Base-by-base conservation (phyloP, 1,140 invertebrate species). In the Ruditapes philippinarum region DNA sequence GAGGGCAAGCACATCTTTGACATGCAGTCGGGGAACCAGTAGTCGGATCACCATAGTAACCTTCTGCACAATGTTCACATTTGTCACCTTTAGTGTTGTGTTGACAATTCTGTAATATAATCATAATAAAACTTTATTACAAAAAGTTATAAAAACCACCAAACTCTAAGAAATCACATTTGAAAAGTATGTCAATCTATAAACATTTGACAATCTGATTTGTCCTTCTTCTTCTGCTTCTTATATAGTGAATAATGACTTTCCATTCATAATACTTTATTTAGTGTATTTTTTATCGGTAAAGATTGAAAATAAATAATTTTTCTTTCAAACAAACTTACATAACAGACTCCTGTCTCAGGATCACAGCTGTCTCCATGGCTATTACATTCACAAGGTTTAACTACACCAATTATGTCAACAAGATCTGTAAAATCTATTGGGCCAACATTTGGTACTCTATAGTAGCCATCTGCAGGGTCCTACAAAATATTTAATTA, bases 331-430 rank as follows among this genome's bases (percentile, higher is more conserved):
- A n/a, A 80, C 33, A 83, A 73, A 84, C 73, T 78, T 92, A 98
- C 97, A 97, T 98, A 89, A 95, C 99, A 99, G 91, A 97, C 94
- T 83, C 98, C 99, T 70, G 98, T 99, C 93, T 99, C 98, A 7
- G 98, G 97, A 93, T 99, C 98, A 96, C 99, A 99, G 91, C 98
- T 98, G 76, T 98, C 97, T 2, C 99, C 98, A 94, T 99, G 99
- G 0, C 97, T 97, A 92, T 99, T 98, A 95, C 99, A 99, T 91
- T 99, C 98, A 95, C 99, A 99, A 62, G 98, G 98, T 36, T 70
- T 65, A 14, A 93, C 91, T 31, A 88, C 54, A 45, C 94, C 93
- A 79, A 93, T 93, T 19, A 90, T 89, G 2, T 62, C 60, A 22
- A 92, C 91, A 45, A 92, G 92, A 42, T 90, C 83, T 31, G 79